Base-by-base conservation (phyloP, 2,888 invertebrate species). In the Troglohyphantes excavatus region DNA sequence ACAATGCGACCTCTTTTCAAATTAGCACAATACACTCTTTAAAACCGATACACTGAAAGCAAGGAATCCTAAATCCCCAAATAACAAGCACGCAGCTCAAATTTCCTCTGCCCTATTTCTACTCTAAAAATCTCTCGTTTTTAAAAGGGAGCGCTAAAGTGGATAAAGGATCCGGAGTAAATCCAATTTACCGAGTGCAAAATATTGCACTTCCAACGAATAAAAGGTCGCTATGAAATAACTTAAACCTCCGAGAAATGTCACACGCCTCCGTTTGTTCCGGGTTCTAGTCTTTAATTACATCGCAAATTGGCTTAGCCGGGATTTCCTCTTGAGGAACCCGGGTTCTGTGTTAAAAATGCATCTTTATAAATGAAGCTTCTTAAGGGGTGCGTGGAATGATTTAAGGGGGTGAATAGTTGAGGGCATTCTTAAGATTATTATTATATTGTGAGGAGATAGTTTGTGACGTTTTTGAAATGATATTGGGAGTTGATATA, bases 251-350 rank as follows among this genome's bases (percentile, higher is more conserved):
- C 53, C 17, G 13, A n/a, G n/a, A 53, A 53, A 53, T 53, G 53
- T 53, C 53, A 53, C 53, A 9, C 53, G n/a, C 5, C n/a, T n/a
- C 33, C 9, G 33, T 33, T 6, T 33, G 3, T 33, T 9, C 33
- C 33, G 9, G 53, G 13, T 13, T n/a, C 53, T n/a, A 1, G 17
- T 53, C 53, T n/a, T 53, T 53, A 53, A 53, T 53, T 53, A 53
- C 53, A 13, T 53, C 53, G 53, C 53, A 53, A 53, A 53, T 53
- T 53, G 53, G 53, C 53, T 53, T 53, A n/a, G 53, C 53, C 53
- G 0, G n/a, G 53, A 53, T 53, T 53, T n/a, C 53, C 53, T n/a
- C 53, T 53, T 5, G 53, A 13, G n/a, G n/a, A 17, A n/a, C 53
- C n/a, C 53, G 33, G 3, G 5, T 33, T 9, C 53, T n/a, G n/a